Conservation (phyloP, 2,888 invertebrate species). For the Trissolcus japonicus region DNA sequence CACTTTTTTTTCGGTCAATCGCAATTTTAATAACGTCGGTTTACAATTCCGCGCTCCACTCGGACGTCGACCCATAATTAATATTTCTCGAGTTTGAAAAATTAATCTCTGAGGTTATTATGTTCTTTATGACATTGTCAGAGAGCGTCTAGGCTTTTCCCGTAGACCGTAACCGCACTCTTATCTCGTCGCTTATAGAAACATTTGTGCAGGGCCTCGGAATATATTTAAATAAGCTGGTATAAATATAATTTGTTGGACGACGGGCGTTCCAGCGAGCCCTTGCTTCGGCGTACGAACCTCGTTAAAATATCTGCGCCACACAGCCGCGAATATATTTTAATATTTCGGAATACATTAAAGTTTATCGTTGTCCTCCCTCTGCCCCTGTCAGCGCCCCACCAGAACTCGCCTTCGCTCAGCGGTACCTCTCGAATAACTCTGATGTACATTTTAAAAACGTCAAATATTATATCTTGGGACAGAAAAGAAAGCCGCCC, state of each 20-base stretch:
- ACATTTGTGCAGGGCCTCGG: conserved; percentile 62
- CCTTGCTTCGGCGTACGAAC: conserved; percentile 61
- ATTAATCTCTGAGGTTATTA: conserved; percentile 58
- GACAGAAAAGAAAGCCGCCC: neutral
- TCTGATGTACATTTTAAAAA: conserved; percentile 46
- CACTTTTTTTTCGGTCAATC: conserved; percentile 36
- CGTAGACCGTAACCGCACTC: conserved; percentile 52
- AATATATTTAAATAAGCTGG: conserved; percentile 72
- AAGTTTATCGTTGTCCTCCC: conserved; percentile 73
- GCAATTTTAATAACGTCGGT: conserved; percentile 50
- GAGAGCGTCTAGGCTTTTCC: conserved; percentile 52
- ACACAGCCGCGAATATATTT: conserved; percentile 74
- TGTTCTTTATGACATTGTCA: conserved; percentile 57
- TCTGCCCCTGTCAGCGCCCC: conserved; percentile 46
- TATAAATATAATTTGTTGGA: conserved; percentile 73
- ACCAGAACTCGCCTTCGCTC: conserved; percentile 18
- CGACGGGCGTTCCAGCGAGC: conserved; percentile 59
- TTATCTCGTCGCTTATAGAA: conserved; percentile 61
- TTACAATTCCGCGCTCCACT: conserved; percentile 29
- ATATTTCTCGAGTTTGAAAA: conserved; percentile 58
- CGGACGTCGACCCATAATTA: conserved; percentile 52
- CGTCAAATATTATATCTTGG: conserved; percentile 39
- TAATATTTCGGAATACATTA: conserved; percentile 76
- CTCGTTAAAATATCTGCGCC: conserved; percentile 74
- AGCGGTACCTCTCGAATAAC: conserved; percentile 50